Base-by-base conservation (phyloP, 2,797 vertebrate species). In the Sebastes hopkinsi region DNA sequence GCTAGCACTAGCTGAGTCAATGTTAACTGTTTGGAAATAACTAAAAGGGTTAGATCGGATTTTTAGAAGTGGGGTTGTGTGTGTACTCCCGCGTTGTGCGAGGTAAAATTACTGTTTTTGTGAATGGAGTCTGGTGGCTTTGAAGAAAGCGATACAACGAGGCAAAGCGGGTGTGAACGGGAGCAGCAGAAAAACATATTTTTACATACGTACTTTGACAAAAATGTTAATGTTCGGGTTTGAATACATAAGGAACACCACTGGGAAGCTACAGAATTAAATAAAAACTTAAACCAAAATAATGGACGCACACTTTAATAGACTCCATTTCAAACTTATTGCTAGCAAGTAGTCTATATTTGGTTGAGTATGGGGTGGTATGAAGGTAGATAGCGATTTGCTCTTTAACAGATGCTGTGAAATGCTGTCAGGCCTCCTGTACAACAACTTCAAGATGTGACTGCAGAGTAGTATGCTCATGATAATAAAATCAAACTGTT, bases 401-500 rank as follows among this genome's bases (percentile, higher is more conserved):
- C 36, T 58, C 42, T 61, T 69, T 50, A 62, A 18, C 22, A 61
- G 11, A 59, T 60, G 65, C 61, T 66, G 75, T 38, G 18, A 18
- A 54, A 27, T 22, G 34, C 25, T 71, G 52, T 59, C 16, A 67
- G 14, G 6, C 22, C 34, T 34, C 16, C n/a, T 61, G 55, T 29
- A 12, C 16, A n/a, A 18, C 25, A 25, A 25, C 5, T 27, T 61
- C 25, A 58, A 54, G 46, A 22, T 64, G 13, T 38, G 29, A 50
- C 29, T 3, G 36, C 29, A 67, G 30, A 20, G 29, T 23, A n/a
- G 1, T 55, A 10, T 34, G 46, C 29, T 23, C 27, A 27, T 75
- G 22, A 71, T 4, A 30, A 72, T 75, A 34, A 38, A 32, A 61
- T 42, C 20, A 73, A 69, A 67, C 55, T 52, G 27, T 66, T 55